Evolutionary conservation across 1,140 invertebrate genomes (phyloP).

Genomic region (Ooceraea biroi): DNA sequence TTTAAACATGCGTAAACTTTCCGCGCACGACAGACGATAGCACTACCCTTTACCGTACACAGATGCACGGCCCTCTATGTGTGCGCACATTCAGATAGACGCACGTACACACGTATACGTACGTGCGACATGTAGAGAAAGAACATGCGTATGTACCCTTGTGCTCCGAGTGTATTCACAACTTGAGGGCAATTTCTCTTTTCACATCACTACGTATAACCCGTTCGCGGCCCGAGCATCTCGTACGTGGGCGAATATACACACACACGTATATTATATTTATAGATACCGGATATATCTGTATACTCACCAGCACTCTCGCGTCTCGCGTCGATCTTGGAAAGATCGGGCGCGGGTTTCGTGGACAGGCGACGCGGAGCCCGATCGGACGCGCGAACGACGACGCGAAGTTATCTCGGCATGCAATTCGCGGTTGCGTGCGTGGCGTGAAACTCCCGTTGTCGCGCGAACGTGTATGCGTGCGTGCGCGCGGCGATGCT

Average conservation of each 20-base stretch:
- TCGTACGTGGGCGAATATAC: not conserved
- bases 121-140: constrained; percentile 5
- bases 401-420: constrained; percentile 4
- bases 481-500: constrained; percentile 5
- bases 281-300: not conserved
- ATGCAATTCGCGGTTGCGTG: not conserved
- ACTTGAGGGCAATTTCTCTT: not conserved
- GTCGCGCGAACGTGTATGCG: constrained; percentile 22
- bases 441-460: constrained; percentile 31
- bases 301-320: not conserved
- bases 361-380: not conserved
- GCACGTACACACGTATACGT: not conserved
- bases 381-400: not conserved
- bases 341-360: not conserved
- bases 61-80: constrained; percentile 10
- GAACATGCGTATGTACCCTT: not conserved
- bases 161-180: constrained; percentile 32
- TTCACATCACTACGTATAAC: constrained; percentile 38
- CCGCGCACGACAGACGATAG: constrained; percentile 10
- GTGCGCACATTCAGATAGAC: not conserved
- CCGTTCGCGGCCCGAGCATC: constrained; percentile 8
- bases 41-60: constrained; percentile 14
- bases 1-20: not conserved
- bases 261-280: constrained; percentile 4
- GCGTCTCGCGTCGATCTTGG: not conserved